phyloP scores from a whole-genome alignment of 2,888 invertebrate species.

The Lycaena phlaeas region DNA sequence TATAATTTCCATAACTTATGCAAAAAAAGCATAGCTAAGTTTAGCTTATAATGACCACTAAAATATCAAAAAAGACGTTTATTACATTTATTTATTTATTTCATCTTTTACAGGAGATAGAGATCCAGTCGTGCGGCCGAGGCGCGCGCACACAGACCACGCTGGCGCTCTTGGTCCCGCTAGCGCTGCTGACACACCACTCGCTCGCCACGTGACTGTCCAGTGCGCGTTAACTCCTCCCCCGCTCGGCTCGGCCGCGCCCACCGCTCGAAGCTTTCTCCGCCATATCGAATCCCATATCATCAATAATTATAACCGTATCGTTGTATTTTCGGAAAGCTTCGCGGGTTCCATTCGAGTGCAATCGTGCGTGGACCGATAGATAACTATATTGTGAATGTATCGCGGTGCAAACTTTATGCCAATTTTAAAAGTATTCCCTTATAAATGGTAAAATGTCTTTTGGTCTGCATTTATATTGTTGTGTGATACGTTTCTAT shows the following conservation, averaged over 20 bases:
- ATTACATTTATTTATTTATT: no score
- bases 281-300: constrained; percentile 23
- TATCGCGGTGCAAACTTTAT: constrained; percentile 11
- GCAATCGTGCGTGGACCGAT: constrained; percentile 33
- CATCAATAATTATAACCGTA: constrained; percentile 17
- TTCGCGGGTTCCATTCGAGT: constrained; percentile 35
- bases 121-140: constrained; percentile 77
- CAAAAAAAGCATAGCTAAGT: no score
- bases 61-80: no score
- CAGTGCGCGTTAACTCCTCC: constrained; percentile 4
- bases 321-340: constrained; percentile 23
- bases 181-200: constrained; percentile 31
- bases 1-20: no score
- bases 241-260: constrained; percentile 5
- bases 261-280: constrained; percentile 22
- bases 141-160: constrained; percentile 36
- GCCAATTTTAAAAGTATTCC: constrained; percentile 10
- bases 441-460: constrained; percentile 7
- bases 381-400: constrained; percentile 22
- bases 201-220: constrained; percentile 52
- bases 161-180: constrained; percentile 30
- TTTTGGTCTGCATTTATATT: constrained; percentile 8
- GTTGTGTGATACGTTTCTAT: constrained; percentile 1
- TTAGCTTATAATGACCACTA: neutral
- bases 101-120: constrained; percentile 68